Conservation (phyloP, 2,888 invertebrate species). For the Sinohyriopsis cumingii region DNA sequence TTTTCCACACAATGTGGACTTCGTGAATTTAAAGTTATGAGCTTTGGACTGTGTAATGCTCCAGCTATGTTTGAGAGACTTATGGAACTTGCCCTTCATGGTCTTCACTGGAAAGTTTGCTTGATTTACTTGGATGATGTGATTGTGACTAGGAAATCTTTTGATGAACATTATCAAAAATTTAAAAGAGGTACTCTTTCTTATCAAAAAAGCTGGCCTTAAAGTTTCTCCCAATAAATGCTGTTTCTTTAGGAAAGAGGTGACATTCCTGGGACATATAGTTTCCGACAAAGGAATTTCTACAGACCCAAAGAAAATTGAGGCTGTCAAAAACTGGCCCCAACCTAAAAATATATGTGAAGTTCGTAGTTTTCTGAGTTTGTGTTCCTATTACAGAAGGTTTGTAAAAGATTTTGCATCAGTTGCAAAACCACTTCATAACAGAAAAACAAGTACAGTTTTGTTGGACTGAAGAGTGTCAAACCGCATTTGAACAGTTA, state of each 20-base stretch:
- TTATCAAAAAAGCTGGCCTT: slow-evolving; percentile 1
- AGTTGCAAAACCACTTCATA: slow-evolving; percentile 32
- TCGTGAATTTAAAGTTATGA: slow-evolving; percentile 6
- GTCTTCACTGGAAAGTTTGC: background rate
- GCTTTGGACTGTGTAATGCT: slow-evolving; percentile 5
- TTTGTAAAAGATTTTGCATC: slow-evolving; percentile 31
- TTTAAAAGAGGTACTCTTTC: background rate
- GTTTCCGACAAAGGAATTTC: too few relatives aligned
- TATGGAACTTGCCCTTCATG: background rate
- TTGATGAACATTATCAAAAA: slow-evolving; percentile 4
- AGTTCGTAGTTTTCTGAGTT: slow-evolving; percentile 1
- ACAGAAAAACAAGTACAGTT: slow-evolving; percentile 7
- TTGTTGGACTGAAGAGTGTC: slow-evolving; percentile 1
- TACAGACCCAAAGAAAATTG: too few relatives aligned
- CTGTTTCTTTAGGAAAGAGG: slow-evolving; percentile 1
- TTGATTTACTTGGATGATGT: too few relatives aligned
- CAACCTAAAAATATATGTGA: background rate
- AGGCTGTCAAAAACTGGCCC: slow-evolving; percentile 4
- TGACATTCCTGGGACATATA: too few relatives aligned
- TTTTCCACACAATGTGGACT: slow-evolving; percentile 6
- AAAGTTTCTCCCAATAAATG: slow-evolving; percentile 5
- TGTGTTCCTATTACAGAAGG: slow-evolving; percentile 7
- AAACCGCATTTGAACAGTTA: background rate
- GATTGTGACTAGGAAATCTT: background rate
- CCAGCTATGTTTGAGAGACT: slow-evolving; percentile 8